phyloP scores from a whole-genome alignment of 92 coral and sea anemone genomes.

The Epizoanthus scotinus region DNA sequence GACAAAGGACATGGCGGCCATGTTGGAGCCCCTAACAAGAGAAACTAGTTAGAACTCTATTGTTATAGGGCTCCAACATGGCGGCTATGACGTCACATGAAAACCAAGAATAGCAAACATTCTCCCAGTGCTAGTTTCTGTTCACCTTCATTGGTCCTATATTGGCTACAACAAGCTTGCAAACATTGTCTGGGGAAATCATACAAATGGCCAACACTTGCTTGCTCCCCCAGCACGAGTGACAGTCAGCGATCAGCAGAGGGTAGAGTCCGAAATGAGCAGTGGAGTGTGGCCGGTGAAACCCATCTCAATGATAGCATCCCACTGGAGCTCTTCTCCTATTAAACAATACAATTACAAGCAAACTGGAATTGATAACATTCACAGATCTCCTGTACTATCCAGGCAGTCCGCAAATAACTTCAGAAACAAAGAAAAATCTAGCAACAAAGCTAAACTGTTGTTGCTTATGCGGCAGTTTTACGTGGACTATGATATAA shows the following conservation, averaged over 20 bases:
- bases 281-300: background rate
- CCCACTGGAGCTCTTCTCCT: background rate
- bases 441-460: constrained; percentile 23
- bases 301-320: background rate
- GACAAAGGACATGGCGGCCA: too few relatives aligned
- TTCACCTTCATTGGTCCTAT: constrained; percentile 18
- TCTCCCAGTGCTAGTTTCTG: constrained; percentile 3
- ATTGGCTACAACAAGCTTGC: constrained; percentile 22
- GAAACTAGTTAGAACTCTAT: too few relatives aligned
- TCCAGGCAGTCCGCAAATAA: constrained; percentile 21
- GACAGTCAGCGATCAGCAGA: background rate
- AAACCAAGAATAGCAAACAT: too few relatives aligned
- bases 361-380: background rate
- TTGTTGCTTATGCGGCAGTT: constrained; percentile 21
- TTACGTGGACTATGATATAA: constrained; percentile 24
- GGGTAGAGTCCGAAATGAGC: background rate
- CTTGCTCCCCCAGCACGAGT: constrained; percentile 1
- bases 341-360: background rate
- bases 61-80: too few relatives aligned
- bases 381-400: background rate
- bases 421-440: constrained; percentile 10
- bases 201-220: constrained; percentile 13
- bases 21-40: too few relatives aligned
- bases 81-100: too few relatives aligned
- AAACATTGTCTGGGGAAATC: constrained; percentile 11